Percentiles rank a stretch among this genome's conserved stretches.
Conservation (phyloP, 2,113 vertebrate species). For the Perca fluviatilis region DNA sequence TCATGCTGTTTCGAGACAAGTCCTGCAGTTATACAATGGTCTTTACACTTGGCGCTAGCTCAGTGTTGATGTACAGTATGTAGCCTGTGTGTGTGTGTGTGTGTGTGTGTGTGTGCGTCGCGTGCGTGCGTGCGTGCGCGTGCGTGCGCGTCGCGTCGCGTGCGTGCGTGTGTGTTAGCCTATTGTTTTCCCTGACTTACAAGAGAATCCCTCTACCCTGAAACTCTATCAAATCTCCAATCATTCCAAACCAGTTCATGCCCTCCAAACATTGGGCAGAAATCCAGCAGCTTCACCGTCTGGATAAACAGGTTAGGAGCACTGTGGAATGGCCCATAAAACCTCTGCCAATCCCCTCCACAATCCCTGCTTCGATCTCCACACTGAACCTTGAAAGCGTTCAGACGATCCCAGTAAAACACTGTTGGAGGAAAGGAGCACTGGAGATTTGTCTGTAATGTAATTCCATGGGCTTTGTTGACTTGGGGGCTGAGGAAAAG, state of each 20-base stretch:
- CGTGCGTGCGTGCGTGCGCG: background rate
- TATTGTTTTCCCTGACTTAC: conserved; percentile 37
- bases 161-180: background rate
- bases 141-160: conserved; percentile 18
- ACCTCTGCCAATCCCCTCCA: conserved; percentile 37
- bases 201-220: conserved; percentile 11
- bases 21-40: conserved; percentile 48
- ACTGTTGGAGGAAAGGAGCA: background rate
- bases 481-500: background rate
- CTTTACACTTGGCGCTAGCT: conserved; percentile 21
- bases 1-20: conserved; percentile 43
- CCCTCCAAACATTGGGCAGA: conserved; percentile 33
- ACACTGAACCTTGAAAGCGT: conserved; percentile 26
- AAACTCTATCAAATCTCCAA: conserved; percentile 37
- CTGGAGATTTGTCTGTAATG: conserved; percentile 1
- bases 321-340: conserved; percentile 23
- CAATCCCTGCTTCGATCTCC: conserved; percentile 34
- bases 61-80: conserved; percentile 29
- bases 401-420: conserved; percentile 24
- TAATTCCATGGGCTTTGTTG: background rate
- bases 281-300: conserved; percentile 45
- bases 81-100: conserved; percentile 20
- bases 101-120: conserved; percentile 23
- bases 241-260: conserved; percentile 33
- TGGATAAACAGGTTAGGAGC: conserved; percentile 46